Evolutionary conservation across 2,113 vertebrate species (phyloP).

Genomic region (Anolis sagrei): DNA sequence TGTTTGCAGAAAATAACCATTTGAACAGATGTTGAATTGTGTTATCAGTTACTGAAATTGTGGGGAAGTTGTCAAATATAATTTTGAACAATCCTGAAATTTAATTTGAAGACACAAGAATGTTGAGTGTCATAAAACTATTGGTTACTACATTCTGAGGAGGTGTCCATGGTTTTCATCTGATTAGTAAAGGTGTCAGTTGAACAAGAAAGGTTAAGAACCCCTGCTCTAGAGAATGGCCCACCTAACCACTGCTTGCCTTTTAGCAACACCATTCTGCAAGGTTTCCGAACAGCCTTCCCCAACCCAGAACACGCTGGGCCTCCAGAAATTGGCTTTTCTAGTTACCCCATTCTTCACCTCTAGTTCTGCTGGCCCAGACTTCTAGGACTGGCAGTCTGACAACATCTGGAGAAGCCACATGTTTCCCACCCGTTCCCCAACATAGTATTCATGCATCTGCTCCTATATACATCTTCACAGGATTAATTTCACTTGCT

Average conservation of each 20-base stretch:
- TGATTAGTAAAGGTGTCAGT: too few species aligned
- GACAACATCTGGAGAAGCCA: background rate
- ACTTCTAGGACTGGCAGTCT: background rate
- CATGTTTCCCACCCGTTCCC: background rate
- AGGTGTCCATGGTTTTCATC: too few species aligned
- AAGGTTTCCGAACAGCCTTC: background rate
- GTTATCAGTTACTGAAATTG: too few species aligned
- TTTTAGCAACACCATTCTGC: background rate
- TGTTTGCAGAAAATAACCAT: too few species aligned
- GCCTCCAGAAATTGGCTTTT: background rate
- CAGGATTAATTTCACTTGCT: background rate
- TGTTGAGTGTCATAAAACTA: too few species aligned
- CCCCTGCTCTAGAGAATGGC: too few species aligned
- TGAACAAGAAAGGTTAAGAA: too few species aligned
- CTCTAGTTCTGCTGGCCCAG: background rate
- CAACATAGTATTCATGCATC: background rate
- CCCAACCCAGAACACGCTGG: background rate
- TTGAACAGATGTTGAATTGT: too few species aligned
- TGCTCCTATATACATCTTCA: background rate
- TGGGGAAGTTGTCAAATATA: too few species aligned
- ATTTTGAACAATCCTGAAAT: too few species aligned
- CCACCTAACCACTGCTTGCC: background rate
- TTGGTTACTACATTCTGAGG: too few species aligned
- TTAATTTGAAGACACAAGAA: too few species aligned
- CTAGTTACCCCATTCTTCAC: background rate